A percentile compares a stretch with the other conserved stretches of the same genome.
These are phyloP conservation scores for Catocala fraxini DNA, from an alignment of 2,888 invertebrate genomes.

Conservation along the genomic window DNA sequence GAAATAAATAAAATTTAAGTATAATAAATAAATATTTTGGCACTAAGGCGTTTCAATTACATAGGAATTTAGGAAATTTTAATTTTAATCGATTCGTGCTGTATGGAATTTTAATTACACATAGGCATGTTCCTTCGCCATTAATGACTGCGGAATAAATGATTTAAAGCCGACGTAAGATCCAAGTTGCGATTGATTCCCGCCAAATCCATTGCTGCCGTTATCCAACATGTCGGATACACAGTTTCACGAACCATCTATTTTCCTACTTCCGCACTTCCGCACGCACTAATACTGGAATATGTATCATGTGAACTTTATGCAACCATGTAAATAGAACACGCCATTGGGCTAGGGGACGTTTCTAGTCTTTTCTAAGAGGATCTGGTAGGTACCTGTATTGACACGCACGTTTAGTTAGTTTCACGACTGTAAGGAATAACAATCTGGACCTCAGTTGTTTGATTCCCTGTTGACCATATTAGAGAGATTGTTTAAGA, in stretches of 20 bases:
- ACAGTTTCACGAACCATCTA: conserved; percentile 28
- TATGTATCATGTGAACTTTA: conserved; percentile 50
- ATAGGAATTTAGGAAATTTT: too few species aligned
- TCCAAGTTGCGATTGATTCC: conserved; percentile 23
- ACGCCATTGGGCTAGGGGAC: conserved; percentile 57
- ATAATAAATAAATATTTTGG: background rate
- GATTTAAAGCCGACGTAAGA: conserved; percentile 13
- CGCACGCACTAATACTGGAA: conserved; percentile 57
- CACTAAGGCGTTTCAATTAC: too few species aligned
- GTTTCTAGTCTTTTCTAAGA: conserved; percentile 28
- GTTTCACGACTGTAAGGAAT: background rate
- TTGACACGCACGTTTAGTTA: background rate
- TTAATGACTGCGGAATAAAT: conserved; percentile 10
- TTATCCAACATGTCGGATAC: conserved; percentile 54
- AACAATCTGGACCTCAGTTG: background rate
- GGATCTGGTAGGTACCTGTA: background rate
- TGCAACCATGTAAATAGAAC: conserved; percentile 67
- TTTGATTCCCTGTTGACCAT: too few species aligned
- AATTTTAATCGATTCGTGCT: background rate
- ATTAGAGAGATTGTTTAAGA: too few species aligned
- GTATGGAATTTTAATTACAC: conserved; percentile 7
- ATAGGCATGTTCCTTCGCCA: conserved; percentile 12
- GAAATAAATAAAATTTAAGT: background rate
- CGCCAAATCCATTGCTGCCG: conserved; percentile 28
- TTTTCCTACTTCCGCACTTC: conserved; percentile 76